Percentiles rank a stretch among this genome's conserved stretches.
These are phyloP conservation scores for Galagoides demidoff DNA, from an alignment of 2,797 vertebrate species.

Conservation along the genomic window DNA sequence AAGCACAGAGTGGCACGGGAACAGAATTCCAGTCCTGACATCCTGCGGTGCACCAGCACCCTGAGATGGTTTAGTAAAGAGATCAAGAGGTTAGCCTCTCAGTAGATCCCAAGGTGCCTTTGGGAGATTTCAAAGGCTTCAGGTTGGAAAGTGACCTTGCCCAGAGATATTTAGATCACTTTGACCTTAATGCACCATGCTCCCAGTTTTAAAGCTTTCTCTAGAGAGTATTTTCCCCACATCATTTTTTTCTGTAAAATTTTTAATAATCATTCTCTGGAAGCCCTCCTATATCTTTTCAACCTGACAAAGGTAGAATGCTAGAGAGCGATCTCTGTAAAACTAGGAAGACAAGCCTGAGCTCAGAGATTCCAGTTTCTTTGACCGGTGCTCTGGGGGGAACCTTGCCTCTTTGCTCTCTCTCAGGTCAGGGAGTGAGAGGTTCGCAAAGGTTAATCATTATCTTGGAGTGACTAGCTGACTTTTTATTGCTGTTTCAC, in stretches of 20 bases:
- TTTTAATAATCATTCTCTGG: neutral
- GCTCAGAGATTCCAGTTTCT: neutral
- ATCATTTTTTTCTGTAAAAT: neutral
- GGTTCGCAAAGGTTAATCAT: neutral
- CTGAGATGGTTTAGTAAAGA: neutral
- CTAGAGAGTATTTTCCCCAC: neutral
- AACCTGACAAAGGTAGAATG: neutral
- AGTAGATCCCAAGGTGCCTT: neutral
- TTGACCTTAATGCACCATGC: too few species aligned
- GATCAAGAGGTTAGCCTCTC: neutral
- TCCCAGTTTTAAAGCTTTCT: neutral
- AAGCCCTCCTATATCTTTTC: neutral
- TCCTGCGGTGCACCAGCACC: neutral
- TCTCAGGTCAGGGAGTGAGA: neutral
- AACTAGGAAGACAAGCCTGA: neutral
- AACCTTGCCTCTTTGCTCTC: neutral
- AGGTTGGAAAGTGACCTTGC: neutral
- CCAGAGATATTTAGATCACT: neutral
- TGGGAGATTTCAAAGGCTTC: neutral
- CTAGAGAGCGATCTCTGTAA: neutral
- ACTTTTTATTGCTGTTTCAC: constrained; percentile 1
- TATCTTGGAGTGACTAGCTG: neutral
- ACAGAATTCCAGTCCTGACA: neutral
- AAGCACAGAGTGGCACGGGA: neutral
- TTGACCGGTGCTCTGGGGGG: neutral